Base-by-base conservation (phyloP, 2,113 vertebrate species). In the Xenopus borealis region DNA sequence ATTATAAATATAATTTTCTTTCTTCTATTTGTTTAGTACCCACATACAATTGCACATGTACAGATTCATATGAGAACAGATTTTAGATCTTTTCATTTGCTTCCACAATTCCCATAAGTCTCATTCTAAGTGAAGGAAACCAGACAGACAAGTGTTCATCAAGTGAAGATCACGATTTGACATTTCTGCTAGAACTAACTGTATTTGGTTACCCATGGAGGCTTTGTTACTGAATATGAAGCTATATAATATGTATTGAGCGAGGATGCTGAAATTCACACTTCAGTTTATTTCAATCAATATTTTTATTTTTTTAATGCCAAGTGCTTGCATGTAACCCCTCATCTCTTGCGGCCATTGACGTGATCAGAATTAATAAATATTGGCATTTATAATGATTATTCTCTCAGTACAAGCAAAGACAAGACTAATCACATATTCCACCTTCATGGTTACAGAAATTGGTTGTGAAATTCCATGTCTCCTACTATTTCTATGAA, bases 281-380 rank as follows among this genome's bases (percentile, higher is more conserved):
- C 45, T 17, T 3, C 74, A 75, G 62, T 78, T 87, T 83, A 82
- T 85, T 87, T 81, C 78, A 82, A 86, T 86, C 82, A 64, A 79
- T 82, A 82, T 50, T 80, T 81, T 75, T 78, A 27, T 78, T 46
- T 82, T 80, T 79, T 71, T 63, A 78, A 81, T 82, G 78, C 46
- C 67, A 76, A 59, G 5, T 57, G 74, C 69, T 78, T 66, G 59
- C 14, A 62, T 18, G 68, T 74, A 33, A 0, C 59, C 71, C 33
- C 63, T 71, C 45, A 53, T 72, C 63, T 61, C 79, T 75, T 75
- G 78, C 79, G 81, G 72, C 13, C 62, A 69, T 80, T 79, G 80
- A 86, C 72, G 64, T 69, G 74, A 79, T 11, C 61, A 71, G 83
- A 69, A 81, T 82, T 85, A 76, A 85, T 79, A 84, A 85, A 77